A percentile compares a stretch with the other conserved stretches of the same genome.
These are phyloP conservation scores for Accipiter virgatus DNA, from an alignment of 2,113 vertebrate genomes.

Conservation along the genomic window DNA sequence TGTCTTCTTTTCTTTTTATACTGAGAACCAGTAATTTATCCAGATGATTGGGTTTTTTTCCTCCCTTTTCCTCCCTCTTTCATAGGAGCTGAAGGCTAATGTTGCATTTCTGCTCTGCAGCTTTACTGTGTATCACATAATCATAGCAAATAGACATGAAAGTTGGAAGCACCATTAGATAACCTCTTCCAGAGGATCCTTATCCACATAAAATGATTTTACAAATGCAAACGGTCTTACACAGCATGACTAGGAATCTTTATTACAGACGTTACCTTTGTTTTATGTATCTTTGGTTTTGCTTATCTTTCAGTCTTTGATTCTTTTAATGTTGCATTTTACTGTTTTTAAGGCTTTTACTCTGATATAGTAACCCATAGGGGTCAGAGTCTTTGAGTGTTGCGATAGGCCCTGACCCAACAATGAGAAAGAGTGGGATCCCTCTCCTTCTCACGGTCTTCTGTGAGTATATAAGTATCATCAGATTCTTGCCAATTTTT, in stretches of 20 bases:
- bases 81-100: neutral
- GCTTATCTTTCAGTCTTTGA: neutral
- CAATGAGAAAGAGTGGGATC: neutral
- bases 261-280: neutral
- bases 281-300: neutral
- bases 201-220: neutral
- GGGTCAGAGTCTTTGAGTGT: neutral
- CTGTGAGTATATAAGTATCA: neutral
- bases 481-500: neutral
- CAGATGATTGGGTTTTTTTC: rapidly evolving
- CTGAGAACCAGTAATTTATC: neutral
- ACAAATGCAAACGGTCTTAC: neutral
- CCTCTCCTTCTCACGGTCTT: neutral
- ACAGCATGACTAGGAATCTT: neutral
- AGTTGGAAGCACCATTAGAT: neutral
- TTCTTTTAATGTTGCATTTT: neutral
- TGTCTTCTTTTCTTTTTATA: neutral
- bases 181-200: neutral
- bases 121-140: neutral
- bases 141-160: neutral
- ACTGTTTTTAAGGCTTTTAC: neutral
- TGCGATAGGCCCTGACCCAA: neutral
- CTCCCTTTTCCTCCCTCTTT: neutral
- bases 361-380: neutral
- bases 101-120: neutral